A percentile compares a stretch with the other conserved stretches of the same genome.
Evolutionary conservation across 2,113 vertebrate genomes (phyloP).

Genomic region (Perognathus longimembris): DNA sequence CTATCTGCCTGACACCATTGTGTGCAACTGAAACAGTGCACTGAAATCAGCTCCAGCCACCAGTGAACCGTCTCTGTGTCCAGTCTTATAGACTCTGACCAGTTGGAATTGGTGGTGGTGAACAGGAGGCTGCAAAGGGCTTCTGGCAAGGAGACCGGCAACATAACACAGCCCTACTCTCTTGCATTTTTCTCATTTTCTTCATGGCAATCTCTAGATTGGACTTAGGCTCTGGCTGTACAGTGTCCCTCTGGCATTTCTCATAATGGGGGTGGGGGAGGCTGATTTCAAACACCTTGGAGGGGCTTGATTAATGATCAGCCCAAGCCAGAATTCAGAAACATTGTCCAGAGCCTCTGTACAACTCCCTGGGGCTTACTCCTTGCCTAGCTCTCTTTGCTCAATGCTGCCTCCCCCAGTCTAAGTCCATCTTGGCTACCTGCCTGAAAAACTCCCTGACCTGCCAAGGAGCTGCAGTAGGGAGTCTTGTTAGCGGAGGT

Average conservation of each 20-base stretch:
- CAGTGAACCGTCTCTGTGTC: too few relatives aligned
- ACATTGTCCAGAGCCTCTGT: not conserved
- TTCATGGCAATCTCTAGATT: not conserved
- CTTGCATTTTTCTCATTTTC: slow-evolving; percentile 22
- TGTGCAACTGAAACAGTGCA: rapidly evolving
- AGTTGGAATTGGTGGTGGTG: not conserved
- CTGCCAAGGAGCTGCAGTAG: not conserved
- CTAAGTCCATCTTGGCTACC: not conserved
- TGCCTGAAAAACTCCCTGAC: slow-evolving; percentile 68
- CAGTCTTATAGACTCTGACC: not conserved
- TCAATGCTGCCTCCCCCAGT: not conserved
- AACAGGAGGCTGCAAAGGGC: not conserved
- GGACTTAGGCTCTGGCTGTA: not conserved
- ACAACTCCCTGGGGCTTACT: not conserved
- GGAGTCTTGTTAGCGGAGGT: slow-evolving; percentile 64
- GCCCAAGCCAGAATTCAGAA: slow-evolving; percentile 6
- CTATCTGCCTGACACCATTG: rapidly evolving
- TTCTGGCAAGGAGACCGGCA: not conserved
- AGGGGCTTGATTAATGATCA: slow-evolving; percentile 10
- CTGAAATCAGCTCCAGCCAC: not conserved
- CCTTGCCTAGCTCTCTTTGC: not conserved
- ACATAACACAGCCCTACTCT: not conserved
- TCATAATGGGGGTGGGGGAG: not conserved
- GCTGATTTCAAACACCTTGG: not conserved
- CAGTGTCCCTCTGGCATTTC: not conserved